Evolutionary conservation across 2,113 vertebrate genomes (phyloP), one percentile per base, ranked within the genome.

Genomic region (Marmota flaviventris): DNA sequence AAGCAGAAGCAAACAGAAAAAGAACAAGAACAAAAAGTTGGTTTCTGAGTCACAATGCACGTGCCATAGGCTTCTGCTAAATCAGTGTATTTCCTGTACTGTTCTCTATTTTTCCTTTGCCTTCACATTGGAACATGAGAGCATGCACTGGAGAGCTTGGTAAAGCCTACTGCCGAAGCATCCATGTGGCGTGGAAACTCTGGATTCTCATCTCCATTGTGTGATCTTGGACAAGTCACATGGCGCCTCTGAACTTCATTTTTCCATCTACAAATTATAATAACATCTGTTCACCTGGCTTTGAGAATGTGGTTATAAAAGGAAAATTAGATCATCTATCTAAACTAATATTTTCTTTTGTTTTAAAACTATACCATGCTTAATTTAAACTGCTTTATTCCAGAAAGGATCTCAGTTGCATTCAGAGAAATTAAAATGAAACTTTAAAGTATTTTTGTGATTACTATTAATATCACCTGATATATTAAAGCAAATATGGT

Each of bases 181-280:
- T 20, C 20, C 24, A 17, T 27, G 17, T 48, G 16, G 5, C 18
- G 4, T 42, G 29, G 45, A 18, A n/a, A 39, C 56, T 70, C 25
- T 42, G 45, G 76, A 76, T 48, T 77, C n/a, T 53, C 67, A 58
- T 42, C 25, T 75, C 32, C 37, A 24, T 53, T 12, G 0, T 65
- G 22, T 42, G 63, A 94, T 5, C 29, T 42, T 83, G 58, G 37
- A 24, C 32, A 86, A 73, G 16, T 93, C 72, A 61, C 37, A 67
- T 58, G 61, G 37, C n/a, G 9, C 34, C 67, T 78, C 17, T 81
- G 18, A n/a, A 77, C 58, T 58, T 87, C 51, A 51, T 4, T 75
- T 63, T 96, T 78, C 85, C 63, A 61, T 48, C 53, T 61, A n/a
- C 82, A 94, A 86, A 51, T 89, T 95, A 48, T 20, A 85, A 37